phyloP scores from a whole-genome alignment of 2,113 vertebrate genomes.

The Laticauda laticaudata region DNA sequence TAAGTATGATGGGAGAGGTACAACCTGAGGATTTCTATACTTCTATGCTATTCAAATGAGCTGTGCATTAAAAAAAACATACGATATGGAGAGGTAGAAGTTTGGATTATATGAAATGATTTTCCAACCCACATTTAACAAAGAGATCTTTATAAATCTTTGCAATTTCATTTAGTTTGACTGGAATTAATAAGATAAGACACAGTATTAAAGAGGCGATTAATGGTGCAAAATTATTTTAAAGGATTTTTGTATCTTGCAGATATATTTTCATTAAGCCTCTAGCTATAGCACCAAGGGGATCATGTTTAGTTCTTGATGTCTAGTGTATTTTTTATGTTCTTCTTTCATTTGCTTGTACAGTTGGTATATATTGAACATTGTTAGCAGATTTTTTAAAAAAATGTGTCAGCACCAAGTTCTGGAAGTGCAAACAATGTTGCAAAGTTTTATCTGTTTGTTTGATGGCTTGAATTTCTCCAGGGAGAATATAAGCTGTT shows the following conservation, averaged over 20 bases:
- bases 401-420: not conserved
- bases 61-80: slow-evolving; percentile 30
- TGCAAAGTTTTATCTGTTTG: slow-evolving; percentile 32
- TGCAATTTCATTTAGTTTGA: slow-evolving; percentile 55
- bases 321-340: slow-evolving; percentile 37
- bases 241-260: slow-evolving; percentile 59
- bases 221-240: slow-evolving; percentile 58
- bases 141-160: slow-evolving; percentile 44
- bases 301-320: slow-evolving; percentile 57
- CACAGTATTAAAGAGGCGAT: slow-evolving; percentile 66
- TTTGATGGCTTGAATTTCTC: not conserved
- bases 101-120: slow-evolving; percentile 50
- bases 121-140: slow-evolving; percentile 51
- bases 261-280: slow-evolving; percentile 62
- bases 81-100: slow-evolving; percentile 47
- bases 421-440: slow-evolving; percentile 33
- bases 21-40: slow-evolving; percentile 34
- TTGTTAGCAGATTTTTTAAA: not conserved
- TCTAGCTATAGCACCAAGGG: slow-evolving; percentile 55
- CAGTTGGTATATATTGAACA: slow-evolving; percentile 14
- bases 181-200: slow-evolving; percentile 65
- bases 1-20: slow-evolving; percentile 61
- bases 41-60: slow-evolving; percentile 53
- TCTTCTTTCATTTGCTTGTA: slow-evolving; percentile 39
- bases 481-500: not conserved